A percentile compares a stretch with the other conserved stretches of the same genome.
Evolutionary conservation across 2,888 invertebrate genomes (phyloP).

Genomic region (Epicampocera succincta): DNA sequence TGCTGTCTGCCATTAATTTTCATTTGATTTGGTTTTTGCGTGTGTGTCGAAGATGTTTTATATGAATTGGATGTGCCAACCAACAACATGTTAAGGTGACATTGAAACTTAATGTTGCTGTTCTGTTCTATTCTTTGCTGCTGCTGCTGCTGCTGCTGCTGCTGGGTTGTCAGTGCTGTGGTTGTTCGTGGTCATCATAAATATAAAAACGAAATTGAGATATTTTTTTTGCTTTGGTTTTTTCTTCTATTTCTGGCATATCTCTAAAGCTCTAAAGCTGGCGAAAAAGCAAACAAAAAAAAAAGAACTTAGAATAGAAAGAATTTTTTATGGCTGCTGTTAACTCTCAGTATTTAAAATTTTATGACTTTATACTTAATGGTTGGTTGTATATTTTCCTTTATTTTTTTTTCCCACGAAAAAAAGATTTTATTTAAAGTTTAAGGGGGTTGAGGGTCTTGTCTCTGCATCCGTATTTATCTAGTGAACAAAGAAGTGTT

Average conservation of each 20-base stretch:
- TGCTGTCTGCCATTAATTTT: slow-evolving; percentile 51
- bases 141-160: no score
- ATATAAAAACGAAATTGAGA: slow-evolving; percentile 54
- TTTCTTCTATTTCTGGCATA: background rate
- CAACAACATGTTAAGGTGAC: slow-evolving; percentile 61
- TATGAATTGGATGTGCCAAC: slow-evolving; percentile 18
- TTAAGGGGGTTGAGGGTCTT: background rate
- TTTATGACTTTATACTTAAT: slow-evolving; percentile 53
- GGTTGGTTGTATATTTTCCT: slow-evolving; percentile 23
- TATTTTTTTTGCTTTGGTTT: slow-evolving; percentile 11
- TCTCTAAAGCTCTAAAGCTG: slow-evolving; percentile 6
- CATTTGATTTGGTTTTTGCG: slow-evolving; percentile 57
- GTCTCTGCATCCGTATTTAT: slow-evolving; percentile 38
- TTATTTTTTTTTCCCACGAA: no score
- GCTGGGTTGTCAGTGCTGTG: background rate
- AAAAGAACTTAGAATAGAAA: background rate
- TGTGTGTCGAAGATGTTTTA: slow-evolving; percentile 30
- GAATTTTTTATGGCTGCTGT: slow-evolving; percentile 39
- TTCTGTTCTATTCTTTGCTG: slow-evolving; percentile 9
- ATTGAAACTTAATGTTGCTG: slow-evolving; percentile 48
- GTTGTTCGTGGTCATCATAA: slow-evolving; percentile 50
- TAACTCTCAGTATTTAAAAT: slow-evolving; percentile 36
- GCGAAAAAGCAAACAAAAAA: background rate
- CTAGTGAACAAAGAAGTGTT: slow-evolving; percentile 14
- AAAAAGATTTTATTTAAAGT: background rate